These are phyloP conservation scores for Hyaena hyaena DNA, from an alignment of 2,113 vertebrate species.

Conservation along the genomic window DNA sequence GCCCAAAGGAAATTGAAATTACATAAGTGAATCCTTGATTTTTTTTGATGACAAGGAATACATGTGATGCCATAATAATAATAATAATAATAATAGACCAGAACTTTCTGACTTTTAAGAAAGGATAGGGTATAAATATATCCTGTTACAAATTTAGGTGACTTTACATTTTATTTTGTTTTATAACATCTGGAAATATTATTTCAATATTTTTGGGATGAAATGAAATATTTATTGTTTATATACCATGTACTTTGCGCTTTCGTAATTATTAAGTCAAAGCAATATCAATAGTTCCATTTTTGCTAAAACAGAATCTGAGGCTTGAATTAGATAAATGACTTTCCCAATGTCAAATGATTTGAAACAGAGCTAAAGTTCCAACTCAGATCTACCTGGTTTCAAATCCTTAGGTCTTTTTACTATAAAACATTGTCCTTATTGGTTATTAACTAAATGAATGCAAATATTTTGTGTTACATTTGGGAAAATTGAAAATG, in stretches of 20 bases:
- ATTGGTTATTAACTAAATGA: neutral
- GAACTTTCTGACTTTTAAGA: neutral
- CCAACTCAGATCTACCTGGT: neutral
- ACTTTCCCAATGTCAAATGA: neutral
- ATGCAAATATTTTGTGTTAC: neutral
- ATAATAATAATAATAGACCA: neutral
- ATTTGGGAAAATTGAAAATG: neutral
- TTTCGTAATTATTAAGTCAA: neutral
- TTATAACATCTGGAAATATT: constrained; percentile 20
- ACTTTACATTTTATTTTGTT: constrained; percentile 33
- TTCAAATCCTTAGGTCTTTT: neutral
- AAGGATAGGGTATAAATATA: neutral
- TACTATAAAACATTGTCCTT: neutral
- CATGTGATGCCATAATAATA: neutral
- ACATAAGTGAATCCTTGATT: constrained; percentile 28
- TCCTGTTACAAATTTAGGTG: neutral
- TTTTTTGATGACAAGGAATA: neutral
- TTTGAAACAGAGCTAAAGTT: constrained; percentile 14
- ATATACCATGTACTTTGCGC: neutral
- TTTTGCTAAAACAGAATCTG: constrained; percentile 27
- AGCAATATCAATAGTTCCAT: neutral
- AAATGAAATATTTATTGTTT: constrained; percentile 39
- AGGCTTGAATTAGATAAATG: neutral
- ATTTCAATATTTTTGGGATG: constrained; percentile 10
- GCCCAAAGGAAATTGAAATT: constrained; percentile 50